A percentile compares a stretch with the other conserved stretches of the same genome.
Conservation (phyloP, 2,888 invertebrate species). For the Lymantria monacha region DNA sequence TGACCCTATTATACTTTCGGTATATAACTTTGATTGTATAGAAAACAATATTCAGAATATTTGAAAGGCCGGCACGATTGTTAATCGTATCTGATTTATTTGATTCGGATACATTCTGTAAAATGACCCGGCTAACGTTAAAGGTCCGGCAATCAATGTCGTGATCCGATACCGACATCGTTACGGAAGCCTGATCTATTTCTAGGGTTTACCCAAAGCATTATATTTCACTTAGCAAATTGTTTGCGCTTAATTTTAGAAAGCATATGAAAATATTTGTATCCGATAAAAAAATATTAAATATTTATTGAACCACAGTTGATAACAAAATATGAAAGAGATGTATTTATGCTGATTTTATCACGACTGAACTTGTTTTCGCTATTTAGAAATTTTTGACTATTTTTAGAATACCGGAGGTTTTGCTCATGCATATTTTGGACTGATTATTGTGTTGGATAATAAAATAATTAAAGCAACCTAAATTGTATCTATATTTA, state of each 20-base stretch:
- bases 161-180: conserved; percentile 43
- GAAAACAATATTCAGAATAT: conserved; percentile 36
- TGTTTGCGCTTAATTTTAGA: not conserved
- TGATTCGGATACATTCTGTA: conserved; percentile 29
- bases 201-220: conserved; percentile 14
- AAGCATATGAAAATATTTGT: too few relatives aligned
- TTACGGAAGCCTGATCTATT: conserved; percentile 58
- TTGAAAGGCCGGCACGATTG: conserved; percentile 45
- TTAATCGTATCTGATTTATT: conserved; percentile 32
- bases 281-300: too few relatives aligned
- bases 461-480: too few relatives aligned
- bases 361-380: too few relatives aligned
- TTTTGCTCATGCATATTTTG: too few relatives aligned
- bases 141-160: conserved; percentile 38
- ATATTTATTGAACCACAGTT: too few relatives aligned
- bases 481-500: too few relatives aligned
- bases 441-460: too few relatives aligned
- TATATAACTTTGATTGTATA: conserved; percentile 3
- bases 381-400: too few relatives aligned
- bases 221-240: not conserved
- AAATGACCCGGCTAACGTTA: conserved; percentile 34
- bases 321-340: too few relatives aligned
- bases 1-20: conserved; percentile 9
- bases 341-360: too few relatives aligned
- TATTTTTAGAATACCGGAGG: too few relatives aligned